Conservation (phyloP, 2,888 invertebrate species). For the Diplolepis rosae region DNA sequence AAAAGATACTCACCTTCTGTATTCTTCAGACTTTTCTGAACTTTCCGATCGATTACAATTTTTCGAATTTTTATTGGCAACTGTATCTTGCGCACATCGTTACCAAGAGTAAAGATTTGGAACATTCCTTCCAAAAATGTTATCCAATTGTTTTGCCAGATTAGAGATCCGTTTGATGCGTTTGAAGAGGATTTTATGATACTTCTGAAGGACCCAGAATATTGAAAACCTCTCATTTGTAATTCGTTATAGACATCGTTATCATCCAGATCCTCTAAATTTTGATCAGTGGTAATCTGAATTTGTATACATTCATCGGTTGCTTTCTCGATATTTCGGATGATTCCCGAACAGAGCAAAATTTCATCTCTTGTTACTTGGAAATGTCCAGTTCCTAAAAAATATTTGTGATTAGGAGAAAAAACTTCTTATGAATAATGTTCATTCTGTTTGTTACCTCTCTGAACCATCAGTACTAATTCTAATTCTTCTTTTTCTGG, state of each 20-base stretch:
- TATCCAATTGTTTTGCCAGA: conserved; percentile 80
- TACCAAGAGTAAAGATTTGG: conserved; percentile 76
- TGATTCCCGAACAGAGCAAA: conserved; percentile 81
- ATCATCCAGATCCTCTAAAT: conserved; percentile 44
- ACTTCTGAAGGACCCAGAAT: conserved; percentile 75
- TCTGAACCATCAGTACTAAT: conserved; percentile 66
- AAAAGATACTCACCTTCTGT: not conserved
- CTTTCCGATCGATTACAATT: conserved; percentile 75
- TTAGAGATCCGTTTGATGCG: conserved; percentile 67
- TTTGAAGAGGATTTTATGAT: conserved; percentile 73
- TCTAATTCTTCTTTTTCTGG: conserved; percentile 70
- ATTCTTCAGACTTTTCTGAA: conserved; percentile 53
- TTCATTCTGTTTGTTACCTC: conserved; percentile 58
- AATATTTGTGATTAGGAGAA: not conserved
- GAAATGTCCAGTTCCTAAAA: conserved; percentile 69
- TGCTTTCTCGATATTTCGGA: conserved; percentile 68
- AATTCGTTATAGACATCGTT: conserved; percentile 74
- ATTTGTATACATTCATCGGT: not conserved
- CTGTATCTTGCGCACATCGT: conserved; percentile 73
- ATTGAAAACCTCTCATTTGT: conserved; percentile 75
- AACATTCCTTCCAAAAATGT: conserved; percentile 82
- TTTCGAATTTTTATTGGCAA: conserved; percentile 77
- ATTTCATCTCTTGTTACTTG: conserved; percentile 81
- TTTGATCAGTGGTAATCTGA: conserved; percentile 4
- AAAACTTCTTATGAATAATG: too few species aligned